Base-by-base conservation (phyloP, 2,888 invertebrate species). In the Heliconius ethilla region DNA sequence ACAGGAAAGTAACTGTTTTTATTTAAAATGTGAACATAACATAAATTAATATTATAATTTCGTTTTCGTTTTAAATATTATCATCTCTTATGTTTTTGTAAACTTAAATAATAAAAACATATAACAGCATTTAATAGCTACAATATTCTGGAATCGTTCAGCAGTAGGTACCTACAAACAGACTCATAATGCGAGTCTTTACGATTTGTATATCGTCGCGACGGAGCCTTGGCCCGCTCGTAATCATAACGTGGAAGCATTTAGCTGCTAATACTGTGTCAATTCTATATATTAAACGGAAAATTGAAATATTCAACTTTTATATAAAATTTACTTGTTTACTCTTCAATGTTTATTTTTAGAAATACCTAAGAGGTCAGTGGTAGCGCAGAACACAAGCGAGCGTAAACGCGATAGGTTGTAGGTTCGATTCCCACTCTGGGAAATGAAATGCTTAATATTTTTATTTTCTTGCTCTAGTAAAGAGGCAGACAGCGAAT, bases 161-260 rank as follows among this genome's bases (percentile, higher is more conserved):
- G 62, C 40, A 67, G 15, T 33, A 33, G 9, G 33, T 67, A 67
- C 78, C 77, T 77, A 73, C 78, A 80, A 80, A 80, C 78, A 74
- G 78, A 81, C 75, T 82, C 82, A 80, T 84, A 81, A 82, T 79
- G 66, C 75, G 65, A 37, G 62, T 67, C 76, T 82, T 84, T 85
- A 86, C 82, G 84, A 83, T 83, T 84, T 85, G 86, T 85, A 74
- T 78, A 74, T 70, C 65, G 75, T 70, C 76, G 76, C 76, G 66
- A 62, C 75, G 63, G 74, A 77, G 75, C 82, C 82, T 81, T 82
- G 82, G 77, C 70, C 59, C 27, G 75, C 66, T 79, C 81, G 79
- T 81, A 79, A 82, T 75, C 80, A 74, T 77, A 81, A 80, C 80
- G 75, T 82, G 81, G 79, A 82, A 78, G 78, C 79, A 79, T 80